A percentile compares a stretch with the other conserved stretches of the same genome.
Evolutionary conservation across 37 sponge, comb jelly and placozoan genomes (phyloP).

Genomic region (Geodia barretti): DNA sequence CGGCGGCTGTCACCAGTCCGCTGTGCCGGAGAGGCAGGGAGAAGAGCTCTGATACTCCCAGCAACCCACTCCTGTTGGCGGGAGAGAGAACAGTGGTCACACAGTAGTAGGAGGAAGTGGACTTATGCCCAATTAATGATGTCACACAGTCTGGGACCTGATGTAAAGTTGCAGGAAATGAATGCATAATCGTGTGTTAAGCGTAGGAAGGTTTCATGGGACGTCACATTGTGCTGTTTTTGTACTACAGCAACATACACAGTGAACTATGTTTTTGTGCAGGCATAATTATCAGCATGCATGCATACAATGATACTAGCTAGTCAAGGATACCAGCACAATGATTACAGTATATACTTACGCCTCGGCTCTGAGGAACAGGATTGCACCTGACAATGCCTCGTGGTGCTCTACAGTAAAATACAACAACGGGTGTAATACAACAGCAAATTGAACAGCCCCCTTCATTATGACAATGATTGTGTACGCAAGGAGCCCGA

Average conservation of each 20-base stretch:
- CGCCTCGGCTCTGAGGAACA: slow-evolving; percentile 57
- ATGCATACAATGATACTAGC: not conserved
- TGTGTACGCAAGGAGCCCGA: not conserved
- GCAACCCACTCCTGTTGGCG: slow-evolving; percentile 16
- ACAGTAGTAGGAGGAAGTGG: too few species aligned
- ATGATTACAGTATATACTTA: slow-evolving; percentile 1
- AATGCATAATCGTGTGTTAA: too few species aligned
- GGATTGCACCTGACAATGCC: slow-evolving; percentile 57
- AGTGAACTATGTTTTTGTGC: too few species aligned
- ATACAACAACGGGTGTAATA: not conserved
- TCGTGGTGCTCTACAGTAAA: slow-evolving; percentile 49
- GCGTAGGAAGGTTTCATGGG: too few species aligned
- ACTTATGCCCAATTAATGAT: too few species aligned
- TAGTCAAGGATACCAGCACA: not conserved
- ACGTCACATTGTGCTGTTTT: too few species aligned
- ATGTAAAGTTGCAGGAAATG: too few species aligned
- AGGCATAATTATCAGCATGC: too few species aligned
- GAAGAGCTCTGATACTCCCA: slow-evolving; percentile 22
- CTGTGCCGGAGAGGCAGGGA: slow-evolving; percentile 35
- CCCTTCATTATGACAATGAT: not conserved
- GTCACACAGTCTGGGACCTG: too few species aligned
- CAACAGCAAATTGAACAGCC: not conserved
- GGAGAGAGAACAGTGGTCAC: too few species aligned
- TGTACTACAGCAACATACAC: too few species aligned
- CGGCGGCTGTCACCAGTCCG: slow-evolving; percentile 28